Conservation (phyloP, 2,797 vertebrate genomes). For the Phataginus tricuspis region DNA sequence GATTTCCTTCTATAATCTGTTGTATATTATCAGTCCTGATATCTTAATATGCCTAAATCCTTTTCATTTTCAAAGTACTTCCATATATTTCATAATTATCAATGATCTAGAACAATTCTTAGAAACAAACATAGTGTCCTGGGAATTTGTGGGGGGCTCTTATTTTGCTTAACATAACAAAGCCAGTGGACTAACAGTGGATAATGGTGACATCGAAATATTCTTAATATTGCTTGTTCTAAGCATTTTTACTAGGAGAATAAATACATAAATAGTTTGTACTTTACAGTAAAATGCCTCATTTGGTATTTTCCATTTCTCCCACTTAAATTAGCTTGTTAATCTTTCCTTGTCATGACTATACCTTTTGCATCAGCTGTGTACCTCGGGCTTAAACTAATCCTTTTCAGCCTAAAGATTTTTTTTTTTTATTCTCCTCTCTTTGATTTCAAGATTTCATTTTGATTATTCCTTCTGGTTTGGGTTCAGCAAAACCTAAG, state of each 20-base stretch:
- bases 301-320: constrained; percentile 46
- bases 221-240: not conserved
- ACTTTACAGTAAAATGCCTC: constrained; percentile 35
- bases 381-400: not conserved
- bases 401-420: not conserved
- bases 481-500: not conserved
- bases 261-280: constrained; percentile 36
- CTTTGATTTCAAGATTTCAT: not conserved
- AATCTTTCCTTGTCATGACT: not conserved
- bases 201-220: constrained; percentile 35
- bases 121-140: not conserved
- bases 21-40: not conserved
- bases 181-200: not conserved
- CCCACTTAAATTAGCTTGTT: not conserved
- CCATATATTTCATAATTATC: not conserved
- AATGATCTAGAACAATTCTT: not conserved
- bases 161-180: not conserved
- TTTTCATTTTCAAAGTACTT: constrained; percentile 18
- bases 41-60: not conserved
- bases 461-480: constrained; percentile 29
- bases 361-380: not conserved
- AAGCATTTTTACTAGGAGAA: constrained; percentile 17
- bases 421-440: not conserved
- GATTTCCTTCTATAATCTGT: not conserved
- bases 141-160: not conserved